Base-by-base conservation (phyloP, 1,140 invertebrate species). In the Ceratosolen fusciceps region DNA sequence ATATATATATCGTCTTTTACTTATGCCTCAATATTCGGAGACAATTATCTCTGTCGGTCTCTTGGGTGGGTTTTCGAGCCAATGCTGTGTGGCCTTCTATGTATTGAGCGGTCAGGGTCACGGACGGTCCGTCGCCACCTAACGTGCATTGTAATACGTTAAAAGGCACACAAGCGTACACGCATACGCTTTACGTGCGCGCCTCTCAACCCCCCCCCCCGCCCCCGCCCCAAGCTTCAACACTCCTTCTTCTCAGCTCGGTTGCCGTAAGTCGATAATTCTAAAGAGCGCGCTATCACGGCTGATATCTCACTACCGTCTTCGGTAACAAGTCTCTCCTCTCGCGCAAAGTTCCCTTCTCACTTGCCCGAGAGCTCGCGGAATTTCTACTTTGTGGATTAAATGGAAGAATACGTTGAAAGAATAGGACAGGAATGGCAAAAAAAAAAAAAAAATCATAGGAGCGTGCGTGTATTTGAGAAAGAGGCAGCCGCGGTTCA, bases 81-180 rank as follows among this genome's bases (percentile, higher is more conserved):
- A 31, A 24, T 70, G 47, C 24, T 19, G 43, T 49, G 49, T 31
- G 49, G 72, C 72, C 72, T 74, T 74, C 54, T 9, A 54, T 29
- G 47, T 26, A 74, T 47, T 26, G 62, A 31, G 71, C 77, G 72
- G 77, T 79, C 77, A 79, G 60, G 77, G 77, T 79, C 77, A 79
- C 49, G 77, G 77, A 74, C 77, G 60, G 39, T 24, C n/a, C 52
- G 62, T 75, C 47, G 58, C 29, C 73, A 43, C n/a, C 39, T 29
- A 14, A 68, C 65, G 16, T n/a, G n/a, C 37, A 21, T 43, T 7
- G 2, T 43, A n/a, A 34, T 43, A 68, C 21, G 19, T 24, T 24
- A 10, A 39, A 24, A 37, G 0, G 9, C 43, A 26, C 16, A 43
- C 21, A n/a, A 14, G 4, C n/a, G 16, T 24, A 52, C 24, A 39